These are phyloP conservation scores for Meloidogyne chitwoodi DNA, from an alignment of 1,140 invertebrate genomes.

Conservation along the genomic window DNA sequence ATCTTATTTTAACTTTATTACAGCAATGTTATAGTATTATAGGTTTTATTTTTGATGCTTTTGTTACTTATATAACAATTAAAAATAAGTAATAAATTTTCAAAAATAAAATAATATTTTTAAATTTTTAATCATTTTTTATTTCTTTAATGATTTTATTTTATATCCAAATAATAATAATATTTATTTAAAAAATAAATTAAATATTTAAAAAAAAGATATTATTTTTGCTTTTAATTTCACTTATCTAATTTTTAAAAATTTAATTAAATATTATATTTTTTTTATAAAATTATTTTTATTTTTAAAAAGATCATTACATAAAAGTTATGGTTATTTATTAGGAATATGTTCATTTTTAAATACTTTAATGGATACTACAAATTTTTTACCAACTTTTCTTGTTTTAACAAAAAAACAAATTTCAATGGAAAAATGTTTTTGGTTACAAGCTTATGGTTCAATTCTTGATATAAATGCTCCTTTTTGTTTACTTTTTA, in stretches of 20 bases:
- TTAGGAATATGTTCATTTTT: background rate
- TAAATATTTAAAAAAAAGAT: too few species aligned
- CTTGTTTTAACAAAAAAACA: background rate
- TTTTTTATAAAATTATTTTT: too few species aligned
- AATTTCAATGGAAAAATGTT: background rate
- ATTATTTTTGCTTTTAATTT: too few species aligned
- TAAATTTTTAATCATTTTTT: too few species aligned
- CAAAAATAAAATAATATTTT: too few species aligned
- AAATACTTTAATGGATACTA: background rate
- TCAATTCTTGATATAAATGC: background rate
- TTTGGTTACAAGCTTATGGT: background rate
- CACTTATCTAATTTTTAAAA: too few species aligned
- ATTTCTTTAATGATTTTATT: too few species aligned
- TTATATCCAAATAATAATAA: too few species aligned
- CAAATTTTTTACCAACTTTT: background rate
- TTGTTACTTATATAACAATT: background rate
- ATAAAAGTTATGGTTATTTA: background rate
- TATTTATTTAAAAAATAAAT: too few species aligned
- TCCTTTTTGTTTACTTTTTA: background rate
- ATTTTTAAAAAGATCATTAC: background rate
- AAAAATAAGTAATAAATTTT: background rate
- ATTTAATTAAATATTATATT: too few species aligned
- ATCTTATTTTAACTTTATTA: background rate
- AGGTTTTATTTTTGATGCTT: background rate
- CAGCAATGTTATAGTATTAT: background rate